phyloP scores from a whole-genome alignment of 2,113 vertebrate species.

The Brevimyrus niger region DNA sequence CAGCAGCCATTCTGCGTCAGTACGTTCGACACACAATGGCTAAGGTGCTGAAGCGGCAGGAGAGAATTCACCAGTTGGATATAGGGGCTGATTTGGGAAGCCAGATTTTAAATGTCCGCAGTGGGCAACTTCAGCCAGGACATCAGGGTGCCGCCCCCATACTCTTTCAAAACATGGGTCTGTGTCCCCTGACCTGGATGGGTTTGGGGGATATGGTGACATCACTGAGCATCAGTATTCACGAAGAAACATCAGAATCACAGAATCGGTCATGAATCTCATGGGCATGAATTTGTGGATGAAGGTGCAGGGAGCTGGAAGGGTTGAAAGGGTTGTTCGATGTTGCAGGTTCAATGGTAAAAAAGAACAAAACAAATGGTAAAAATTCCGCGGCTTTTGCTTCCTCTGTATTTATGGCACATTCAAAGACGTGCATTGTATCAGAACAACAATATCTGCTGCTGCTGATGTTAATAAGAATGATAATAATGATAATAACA shows the following conservation, averaged over 20 bases:
- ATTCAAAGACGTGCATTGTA: background rate
- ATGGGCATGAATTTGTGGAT: background rate
- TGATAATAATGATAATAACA: background rate
- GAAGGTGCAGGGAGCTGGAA: background rate
- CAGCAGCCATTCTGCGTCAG: background rate
- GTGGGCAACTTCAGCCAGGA: background rate
- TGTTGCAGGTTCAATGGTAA: background rate
- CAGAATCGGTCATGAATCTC: background rate
- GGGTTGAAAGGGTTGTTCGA: background rate
- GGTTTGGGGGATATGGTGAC: background rate
- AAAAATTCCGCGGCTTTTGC: background rate
- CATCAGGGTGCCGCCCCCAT: background rate
- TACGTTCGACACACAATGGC: background rate
- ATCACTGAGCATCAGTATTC: background rate
- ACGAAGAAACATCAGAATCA: background rate
- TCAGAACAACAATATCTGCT: background rate
- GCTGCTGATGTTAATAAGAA: background rate
- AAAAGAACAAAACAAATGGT: background rate
- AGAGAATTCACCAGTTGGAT: background rate
- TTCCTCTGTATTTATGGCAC: background rate
- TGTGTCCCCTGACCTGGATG: background rate
- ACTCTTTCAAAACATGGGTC: background rate
- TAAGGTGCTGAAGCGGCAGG: background rate
- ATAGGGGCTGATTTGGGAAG: background rate
- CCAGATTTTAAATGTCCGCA: background rate